These are phyloP conservation scores for Octodon degus DNA, from an alignment of 2,113 vertebrate genomes.

Conservation along the genomic window DNA sequence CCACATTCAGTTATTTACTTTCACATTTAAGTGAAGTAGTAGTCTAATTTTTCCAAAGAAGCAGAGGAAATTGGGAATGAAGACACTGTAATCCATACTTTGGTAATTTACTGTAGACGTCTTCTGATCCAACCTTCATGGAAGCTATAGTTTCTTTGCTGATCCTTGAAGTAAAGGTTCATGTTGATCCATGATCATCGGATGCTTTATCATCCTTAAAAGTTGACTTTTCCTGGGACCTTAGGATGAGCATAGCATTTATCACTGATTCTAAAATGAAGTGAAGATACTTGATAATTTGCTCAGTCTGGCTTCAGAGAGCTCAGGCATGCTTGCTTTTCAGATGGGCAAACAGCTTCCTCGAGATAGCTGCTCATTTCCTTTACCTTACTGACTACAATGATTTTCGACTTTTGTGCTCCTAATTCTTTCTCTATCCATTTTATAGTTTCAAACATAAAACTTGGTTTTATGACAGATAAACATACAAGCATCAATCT, in stretches of 20 bases:
- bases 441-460: conserved; percentile 21
- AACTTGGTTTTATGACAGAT: neutral
- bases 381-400: neutral
- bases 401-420: conserved; percentile 34
- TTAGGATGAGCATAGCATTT: conserved; percentile 61
- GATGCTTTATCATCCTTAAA: conserved; percentile 66
- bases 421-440: neutral
- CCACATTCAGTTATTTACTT: neutral
- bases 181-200: conserved; percentile 40
- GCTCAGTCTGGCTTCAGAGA: conserved; percentile 39
- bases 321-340: neutral
- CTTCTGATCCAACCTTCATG: neutral
- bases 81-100: neutral
- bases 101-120: conserved; percentile 29
- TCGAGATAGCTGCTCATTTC: conserved; percentile 9
- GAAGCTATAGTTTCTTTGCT: conserved; percentile 43
- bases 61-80: neutral
- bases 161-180: conserved; percentile 36
- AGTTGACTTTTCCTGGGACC: conserved; percentile 48
- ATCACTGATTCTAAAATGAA: conserved; percentile 65
- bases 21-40: neutral
- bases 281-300: conserved; percentile 50
- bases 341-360: conserved; percentile 26
- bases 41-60: neutral
- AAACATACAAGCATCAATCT: conserved; percentile 19